Percentiles rank a stretch among this genome's conserved stretches.
These are phyloP conservation scores for Hydriomena furcata DNA, from an alignment of 2,888 invertebrate genomes.

Conservation along the genomic window DNA sequence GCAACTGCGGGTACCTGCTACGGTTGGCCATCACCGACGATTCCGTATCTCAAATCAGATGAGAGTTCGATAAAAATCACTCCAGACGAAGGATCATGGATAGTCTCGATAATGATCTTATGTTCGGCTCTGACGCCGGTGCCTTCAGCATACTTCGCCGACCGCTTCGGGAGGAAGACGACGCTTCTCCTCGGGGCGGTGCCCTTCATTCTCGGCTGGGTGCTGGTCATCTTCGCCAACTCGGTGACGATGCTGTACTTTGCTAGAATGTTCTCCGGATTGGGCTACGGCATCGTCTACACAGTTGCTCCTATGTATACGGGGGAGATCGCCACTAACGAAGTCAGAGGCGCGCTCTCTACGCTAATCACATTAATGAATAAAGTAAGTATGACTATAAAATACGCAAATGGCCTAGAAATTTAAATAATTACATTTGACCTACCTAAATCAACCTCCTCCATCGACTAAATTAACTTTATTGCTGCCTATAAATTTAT, in stretches of 20 bases:
- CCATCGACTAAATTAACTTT: not conserved
- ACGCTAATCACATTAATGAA: constrained; percentile 83
- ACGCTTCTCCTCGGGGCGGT: constrained; percentile 84
- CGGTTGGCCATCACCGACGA: constrained; percentile 85
- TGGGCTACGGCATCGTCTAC: constrained; percentile 85
- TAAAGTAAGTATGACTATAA: constrained; percentile 64
- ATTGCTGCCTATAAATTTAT: not conserved
- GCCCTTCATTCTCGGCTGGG: constrained; percentile 85
- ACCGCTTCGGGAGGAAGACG: constrained; percentile 86
- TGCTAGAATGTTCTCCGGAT: constrained; percentile 84
- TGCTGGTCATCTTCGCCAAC: constrained; percentile 84
- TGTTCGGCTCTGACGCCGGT: constrained; percentile 86
- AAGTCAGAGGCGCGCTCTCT: constrained; percentile 85
- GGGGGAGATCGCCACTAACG: constrained; percentile 85
- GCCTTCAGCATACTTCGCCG: constrained; percentile 84
- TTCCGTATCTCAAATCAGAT: constrained; percentile 73
- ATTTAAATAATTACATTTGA: not conserved
- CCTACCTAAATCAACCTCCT: not conserved
- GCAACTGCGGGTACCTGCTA: constrained; percentile 81
- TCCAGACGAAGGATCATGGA: constrained; percentile 82
- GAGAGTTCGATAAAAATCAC: constrained; percentile 78
- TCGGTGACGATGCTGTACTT: constrained; percentile 83
- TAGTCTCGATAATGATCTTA: constrained; percentile 86
- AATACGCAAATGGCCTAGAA: not conserved
- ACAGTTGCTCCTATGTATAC: constrained; percentile 86